Evolutionary conservation across 1,140 invertebrate genomes (phyloP), one percentile per base, ranked within the genome.

Genomic region (Ditylenchus dipsaci): DNA sequence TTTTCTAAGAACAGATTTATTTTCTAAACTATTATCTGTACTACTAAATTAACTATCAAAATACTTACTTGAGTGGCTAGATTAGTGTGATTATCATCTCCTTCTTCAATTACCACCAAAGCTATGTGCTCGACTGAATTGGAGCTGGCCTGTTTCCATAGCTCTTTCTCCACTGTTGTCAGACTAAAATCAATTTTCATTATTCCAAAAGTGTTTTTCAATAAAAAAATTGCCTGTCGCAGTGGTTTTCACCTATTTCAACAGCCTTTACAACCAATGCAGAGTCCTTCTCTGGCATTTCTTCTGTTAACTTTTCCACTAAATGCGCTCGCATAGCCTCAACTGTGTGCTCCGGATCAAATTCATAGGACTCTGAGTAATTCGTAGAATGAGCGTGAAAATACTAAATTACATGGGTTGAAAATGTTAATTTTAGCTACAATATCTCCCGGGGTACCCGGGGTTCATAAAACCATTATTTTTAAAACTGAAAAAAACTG

Each of bases 311-410:
- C 23, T 53, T 53, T 5, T 53, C 49, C 3, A 61, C 59, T 7
- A 61, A 29, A 19, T 19, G 27, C 1, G n/a, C n/a, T 45, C 59
- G 59, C 27, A 61, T 61, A 21, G n/a, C 59, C 7, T 61, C 59
- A 7, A 61, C 59, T 19, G 59, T 61, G n/a, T 29, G n/a, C 19
- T 61, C 29, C 17, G 59, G 59, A 29, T 61, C 59, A 45, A 61
- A 61, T 45, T 61, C 59, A 21, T 23, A 33, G 15, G 38, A n/a
- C 3, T 61, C 59, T 3, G n/a, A 23, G 59, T 23, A 61, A 33
- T 61, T 17, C 1, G 59, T 5, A 21, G 59, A 33, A n/a, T 61
- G 3, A 5, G 59, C n/a, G 8, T 19, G 59, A 45, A 23, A 61
- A n/a, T 21, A 30, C 59, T 61, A 45, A 61, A 61, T 61, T 5